A percentile compares a stretch with the other conserved stretches of the same genome.
phyloP scores from a whole-genome alignment of 2,797 vertebrate species.

The Bryconaethiops microstoma region DNA sequence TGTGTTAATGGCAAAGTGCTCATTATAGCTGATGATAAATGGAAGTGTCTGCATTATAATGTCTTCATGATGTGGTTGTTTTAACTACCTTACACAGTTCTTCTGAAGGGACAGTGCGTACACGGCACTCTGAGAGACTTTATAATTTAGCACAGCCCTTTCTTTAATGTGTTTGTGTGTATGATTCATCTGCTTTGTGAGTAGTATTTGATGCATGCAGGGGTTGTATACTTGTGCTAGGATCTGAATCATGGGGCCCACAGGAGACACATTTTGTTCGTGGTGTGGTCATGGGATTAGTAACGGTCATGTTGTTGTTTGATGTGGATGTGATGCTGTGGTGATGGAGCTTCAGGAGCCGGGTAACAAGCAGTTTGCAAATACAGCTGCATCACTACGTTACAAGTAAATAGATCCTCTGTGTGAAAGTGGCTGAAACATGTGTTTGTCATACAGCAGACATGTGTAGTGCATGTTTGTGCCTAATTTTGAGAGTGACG shows the following conservation, averaged over 20 bases:
- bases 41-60: neutral
- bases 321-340: neutral
- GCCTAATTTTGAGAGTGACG: neutral
- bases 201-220: conserved; percentile 8
- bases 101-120: neutral
- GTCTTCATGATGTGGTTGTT: neutral
- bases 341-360: neutral
- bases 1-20: neutral
- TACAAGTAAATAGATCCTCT: neutral
- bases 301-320: neutral
- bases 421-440: conserved; percentile 13
- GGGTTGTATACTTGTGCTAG: neutral
- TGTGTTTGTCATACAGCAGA: conserved; percentile 76
- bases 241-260: neutral
- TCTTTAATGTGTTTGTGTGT: conserved; percentile 13
- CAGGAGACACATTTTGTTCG: neutral
- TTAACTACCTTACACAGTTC: neutral
- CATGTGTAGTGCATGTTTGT: conserved; percentile 41
- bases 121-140: neutral
- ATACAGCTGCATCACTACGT: neutral
- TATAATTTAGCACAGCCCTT: neutral
- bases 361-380: neutral
- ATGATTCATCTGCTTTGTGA: conserved; percentile 25
- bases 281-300: neutral
- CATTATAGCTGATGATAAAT: neutral